Base-by-base conservation (phyloP, 2,888 invertebrate genomes). In the Apotomis betuletana region DNA sequence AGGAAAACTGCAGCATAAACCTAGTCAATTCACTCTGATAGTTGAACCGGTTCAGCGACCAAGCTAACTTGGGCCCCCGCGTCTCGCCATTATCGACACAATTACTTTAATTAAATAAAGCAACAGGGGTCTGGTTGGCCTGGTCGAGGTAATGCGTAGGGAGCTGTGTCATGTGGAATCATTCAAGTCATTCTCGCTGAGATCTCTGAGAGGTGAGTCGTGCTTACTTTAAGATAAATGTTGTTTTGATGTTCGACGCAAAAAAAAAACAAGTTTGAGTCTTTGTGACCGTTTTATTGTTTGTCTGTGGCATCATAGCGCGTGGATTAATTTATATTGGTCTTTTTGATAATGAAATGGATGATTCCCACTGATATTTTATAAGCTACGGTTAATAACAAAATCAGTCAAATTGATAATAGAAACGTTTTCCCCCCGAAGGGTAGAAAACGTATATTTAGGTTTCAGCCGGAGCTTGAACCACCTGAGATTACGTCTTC, bases 171-270 rank as follows among this genome's bases (percentile, higher is more conserved):
- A 60, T 44, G 44, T 46, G 36, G 62, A 44, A 62, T 62, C 38
- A 58, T 55, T 62, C 69, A 59, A 73, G 74, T 73, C 78, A 80
- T 80, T 85, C 83, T 78, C 75, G 75, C 75, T 65, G 70, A 61
- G 80, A 75, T 74, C 68, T 73, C 77, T 75, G 27, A 57, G 75
- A 80, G 86, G 86, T 86, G 69, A 86, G 86, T 84, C 80, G 84
- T 81, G 76, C 78, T 77, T 78, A 46, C 15, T 36, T 49, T 49
- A 49, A 49, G 49, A 38, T 65, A 6, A 49, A 10, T 12, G 5
- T 38, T 44, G 0, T 54, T 38, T 3, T 6, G 38, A 38, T 38
- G 3, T 58, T n/a, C 4, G 12, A 49, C 3, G 8, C 9, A 8
- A 10, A 49, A 9, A 9, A 9, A 3, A 6, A 6, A 9, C 3